Conservation (phyloP, 2,888 invertebrate genomes). For the Ctena decussata region DNA sequence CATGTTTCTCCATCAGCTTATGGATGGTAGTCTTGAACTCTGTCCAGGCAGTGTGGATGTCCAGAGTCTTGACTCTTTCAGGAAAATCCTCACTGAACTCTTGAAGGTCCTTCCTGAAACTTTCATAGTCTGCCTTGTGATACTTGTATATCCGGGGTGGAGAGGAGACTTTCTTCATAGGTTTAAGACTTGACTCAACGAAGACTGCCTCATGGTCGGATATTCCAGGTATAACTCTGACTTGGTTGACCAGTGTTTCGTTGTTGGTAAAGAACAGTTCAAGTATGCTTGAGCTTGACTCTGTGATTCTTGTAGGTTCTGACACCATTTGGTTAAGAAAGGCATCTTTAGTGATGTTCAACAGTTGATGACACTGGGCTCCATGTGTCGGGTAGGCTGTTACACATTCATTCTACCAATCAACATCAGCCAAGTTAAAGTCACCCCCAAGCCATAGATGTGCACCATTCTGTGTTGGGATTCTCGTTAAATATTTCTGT, state of each 20-base stretch:
- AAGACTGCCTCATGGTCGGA: constrained; percentile 5
- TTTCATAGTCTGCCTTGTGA: neutral
- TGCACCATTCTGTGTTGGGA: neutral
- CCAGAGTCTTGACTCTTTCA: neutral
- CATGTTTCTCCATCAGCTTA: neutral
- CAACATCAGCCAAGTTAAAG: too few relatives aligned
- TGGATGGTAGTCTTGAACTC: neutral
- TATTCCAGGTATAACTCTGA: neutral
- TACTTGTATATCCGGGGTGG: neutral
- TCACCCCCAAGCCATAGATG: neutral
- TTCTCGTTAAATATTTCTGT: neutral
- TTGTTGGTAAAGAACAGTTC: constrained; percentile 13
- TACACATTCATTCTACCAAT: neutral
- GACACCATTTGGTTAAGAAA: neutral
- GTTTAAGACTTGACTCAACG: too few relatives aligned
- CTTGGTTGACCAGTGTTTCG: neutral
- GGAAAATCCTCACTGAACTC: neutral
- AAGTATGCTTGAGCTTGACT: neutral
- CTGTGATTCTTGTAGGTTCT: neutral
- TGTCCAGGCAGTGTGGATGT: neutral
- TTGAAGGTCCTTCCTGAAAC: neutral
- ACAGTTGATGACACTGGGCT: neutral
- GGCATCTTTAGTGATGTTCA: neutral
- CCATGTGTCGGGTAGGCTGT: neutral
- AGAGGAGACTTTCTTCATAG: neutral